Conservation (phyloP, 2,888 invertebrate species). For the Dascillus cervinus region DNA sequence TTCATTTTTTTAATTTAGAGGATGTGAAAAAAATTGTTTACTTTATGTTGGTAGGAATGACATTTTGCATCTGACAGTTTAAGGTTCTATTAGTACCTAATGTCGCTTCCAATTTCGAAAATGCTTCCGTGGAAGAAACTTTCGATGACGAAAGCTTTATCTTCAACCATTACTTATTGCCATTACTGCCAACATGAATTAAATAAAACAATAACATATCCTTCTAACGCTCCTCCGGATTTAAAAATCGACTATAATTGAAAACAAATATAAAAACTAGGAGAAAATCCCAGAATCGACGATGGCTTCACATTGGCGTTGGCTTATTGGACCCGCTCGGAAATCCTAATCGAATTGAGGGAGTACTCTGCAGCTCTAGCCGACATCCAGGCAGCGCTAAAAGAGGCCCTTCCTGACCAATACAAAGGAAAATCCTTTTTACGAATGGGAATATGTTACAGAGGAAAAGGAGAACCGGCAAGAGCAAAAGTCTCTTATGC, state of each 20-base stretch:
- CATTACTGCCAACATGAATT: too few species aligned
- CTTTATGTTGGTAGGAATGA: too few species aligned
- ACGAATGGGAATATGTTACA: constrained; percentile 62
- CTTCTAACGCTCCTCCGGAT: too few species aligned
- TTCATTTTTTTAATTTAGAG: too few species aligned
- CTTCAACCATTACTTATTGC: background rate
- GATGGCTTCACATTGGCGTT: constrained; percentile 56
- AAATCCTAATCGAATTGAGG: constrained; percentile 51
- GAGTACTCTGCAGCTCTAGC: constrained; percentile 54
- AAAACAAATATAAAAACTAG: too few species aligned
- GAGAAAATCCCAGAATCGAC: constrained; percentile 42
- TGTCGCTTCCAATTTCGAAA: too few species aligned
- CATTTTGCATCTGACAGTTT: too few species aligned
- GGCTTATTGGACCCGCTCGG: constrained; percentile 60
- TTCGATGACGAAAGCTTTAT: background rate
- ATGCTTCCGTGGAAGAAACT: too few species aligned
- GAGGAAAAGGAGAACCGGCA: constrained; percentile 51
- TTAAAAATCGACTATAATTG: too few species aligned
- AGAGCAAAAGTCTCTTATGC: constrained; percentile 59
- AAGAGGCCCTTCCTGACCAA: constrained; percentile 53
- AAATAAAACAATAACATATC: too few species aligned
- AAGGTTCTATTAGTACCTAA: too few species aligned
- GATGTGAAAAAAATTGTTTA: too few species aligned
- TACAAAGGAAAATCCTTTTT: constrained; percentile 60
- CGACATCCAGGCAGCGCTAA: constrained; percentile 60